These are phyloP conservation scores for Laothoe populi DNA, from an alignment of 2,888 invertebrate species.

Conservation along the genomic window DNA sequence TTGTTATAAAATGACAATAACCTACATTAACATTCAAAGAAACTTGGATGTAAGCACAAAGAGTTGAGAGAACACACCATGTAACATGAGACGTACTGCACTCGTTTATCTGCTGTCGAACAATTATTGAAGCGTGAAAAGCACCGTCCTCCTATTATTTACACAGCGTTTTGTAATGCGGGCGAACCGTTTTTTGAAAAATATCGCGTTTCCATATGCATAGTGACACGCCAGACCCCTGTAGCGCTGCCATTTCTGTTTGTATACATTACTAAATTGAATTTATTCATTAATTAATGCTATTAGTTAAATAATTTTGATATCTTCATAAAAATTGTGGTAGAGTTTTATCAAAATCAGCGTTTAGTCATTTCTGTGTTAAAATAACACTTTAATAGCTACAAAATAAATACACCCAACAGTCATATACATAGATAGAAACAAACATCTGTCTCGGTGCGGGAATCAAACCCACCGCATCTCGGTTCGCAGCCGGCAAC, in stretches of 20 bases:
- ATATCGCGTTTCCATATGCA: constrained; percentile 77
- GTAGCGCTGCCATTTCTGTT: background rate
- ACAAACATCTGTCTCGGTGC: too few species aligned
- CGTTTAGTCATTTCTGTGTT: background rate
- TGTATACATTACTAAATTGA: background rate
- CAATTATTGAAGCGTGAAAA: constrained; percentile 86
- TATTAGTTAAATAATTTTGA: background rate
- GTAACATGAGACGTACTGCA: constrained; percentile 74
- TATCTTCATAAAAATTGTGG: background rate
- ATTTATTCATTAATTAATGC: background rate
- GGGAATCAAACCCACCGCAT: too few species aligned
- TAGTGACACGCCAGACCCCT: constrained; percentile 36
- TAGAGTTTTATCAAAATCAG: background rate
- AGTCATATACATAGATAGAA: too few species aligned
- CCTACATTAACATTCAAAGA: background rate
- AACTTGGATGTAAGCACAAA: constrained; percentile 35
- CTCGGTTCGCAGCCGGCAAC: too few species aligned
- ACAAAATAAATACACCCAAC: too few species aligned
- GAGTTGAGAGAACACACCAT: constrained; percentile 58
- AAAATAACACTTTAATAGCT: too few species aligned
- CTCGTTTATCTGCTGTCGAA: constrained; percentile 83
- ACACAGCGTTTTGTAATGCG: constrained; percentile 82
- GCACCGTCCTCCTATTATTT: constrained; percentile 83
- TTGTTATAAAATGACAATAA: background rate
- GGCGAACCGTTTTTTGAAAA: constrained; percentile 77